phyloP scores from a whole-genome alignment of 2,113 vertebrate genomes.

The Myotis davidii region DNA sequence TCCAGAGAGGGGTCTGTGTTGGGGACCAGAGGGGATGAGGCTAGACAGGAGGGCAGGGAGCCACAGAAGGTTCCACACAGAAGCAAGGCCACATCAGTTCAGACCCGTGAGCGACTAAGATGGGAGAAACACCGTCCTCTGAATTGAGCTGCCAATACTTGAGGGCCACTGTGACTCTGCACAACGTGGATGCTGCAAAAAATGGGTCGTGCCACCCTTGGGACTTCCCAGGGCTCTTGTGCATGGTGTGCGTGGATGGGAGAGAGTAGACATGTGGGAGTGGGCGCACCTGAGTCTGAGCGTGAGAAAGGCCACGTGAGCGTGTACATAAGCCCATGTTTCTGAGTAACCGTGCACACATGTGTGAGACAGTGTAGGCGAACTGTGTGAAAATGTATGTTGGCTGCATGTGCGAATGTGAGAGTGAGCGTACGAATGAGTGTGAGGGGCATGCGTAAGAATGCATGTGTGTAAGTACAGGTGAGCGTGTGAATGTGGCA shows the following conservation, averaged over 20 bases:
- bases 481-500: not conserved
- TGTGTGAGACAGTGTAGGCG: not conserved
- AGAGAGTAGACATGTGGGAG: no score
- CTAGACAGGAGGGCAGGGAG: not conserved
- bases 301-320: not conserved
- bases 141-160: fast-evolving
- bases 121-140: not conserved
- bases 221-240: not conserved
- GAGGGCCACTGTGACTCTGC: not conserved
- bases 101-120: fast-evolving
- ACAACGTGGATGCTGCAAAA: not conserved
- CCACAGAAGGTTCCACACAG: not conserved
- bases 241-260: fast-evolving
- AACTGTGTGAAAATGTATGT: not conserved
- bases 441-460: not conserved
- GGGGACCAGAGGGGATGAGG: not conserved
- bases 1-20: fast-evolving
- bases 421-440: not conserved
- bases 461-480: not conserved
- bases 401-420: not conserved
- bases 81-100: not conserved
- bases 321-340: fast-evolving
- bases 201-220: fast-evolving
- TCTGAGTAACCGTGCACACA: not conserved
- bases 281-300: no score